Conservation (phyloP, 2,113 vertebrate genomes). For the Triplophysa dalaica region DNA sequence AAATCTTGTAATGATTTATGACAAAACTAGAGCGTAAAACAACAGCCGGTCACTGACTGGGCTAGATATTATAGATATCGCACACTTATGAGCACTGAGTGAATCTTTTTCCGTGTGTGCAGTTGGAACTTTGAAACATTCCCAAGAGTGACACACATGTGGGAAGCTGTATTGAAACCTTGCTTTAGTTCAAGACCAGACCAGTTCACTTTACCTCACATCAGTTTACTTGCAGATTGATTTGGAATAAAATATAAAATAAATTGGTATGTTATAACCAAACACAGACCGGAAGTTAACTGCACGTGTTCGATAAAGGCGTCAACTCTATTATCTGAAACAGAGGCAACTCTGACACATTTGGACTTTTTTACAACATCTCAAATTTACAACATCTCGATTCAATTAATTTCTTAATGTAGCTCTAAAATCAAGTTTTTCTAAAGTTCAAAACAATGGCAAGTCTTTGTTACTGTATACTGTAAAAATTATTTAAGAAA, state of each 20-base stretch:
- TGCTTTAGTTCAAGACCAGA: background rate
- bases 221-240: background rate
- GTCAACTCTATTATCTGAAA: background rate
- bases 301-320: too few species aligned
- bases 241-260: too few species aligned
- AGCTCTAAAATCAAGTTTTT: too few species aligned
- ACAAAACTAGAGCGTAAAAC: slow-evolving; percentile 45
- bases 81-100: slow-evolving; percentile 22
- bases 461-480: background rate
- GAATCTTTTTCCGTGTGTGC: slow-evolving; percentile 29
- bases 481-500: slow-evolving; percentile 21
- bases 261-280: too few species aligned
- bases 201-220: background rate
- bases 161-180: background rate
- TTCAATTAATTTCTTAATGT: too few species aligned
- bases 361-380: background rate
- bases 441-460: too few species aligned
- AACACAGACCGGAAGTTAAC: too few species aligned
- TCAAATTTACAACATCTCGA: too few species aligned
- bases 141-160: slow-evolving; percentile 8
- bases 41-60: slow-evolving; percentile 48
- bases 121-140: slow-evolving; percentile 37
- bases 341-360: background rate
- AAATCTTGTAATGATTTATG: slow-evolving; percentile 44
- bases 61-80: slow-evolving; percentile 24